A percentile compares a stretch with the other conserved stretches of the same genome.
Evolutionary conservation across 1,140 invertebrate genomes (phyloP).

Genomic region (Drosophila insularis): DNA sequence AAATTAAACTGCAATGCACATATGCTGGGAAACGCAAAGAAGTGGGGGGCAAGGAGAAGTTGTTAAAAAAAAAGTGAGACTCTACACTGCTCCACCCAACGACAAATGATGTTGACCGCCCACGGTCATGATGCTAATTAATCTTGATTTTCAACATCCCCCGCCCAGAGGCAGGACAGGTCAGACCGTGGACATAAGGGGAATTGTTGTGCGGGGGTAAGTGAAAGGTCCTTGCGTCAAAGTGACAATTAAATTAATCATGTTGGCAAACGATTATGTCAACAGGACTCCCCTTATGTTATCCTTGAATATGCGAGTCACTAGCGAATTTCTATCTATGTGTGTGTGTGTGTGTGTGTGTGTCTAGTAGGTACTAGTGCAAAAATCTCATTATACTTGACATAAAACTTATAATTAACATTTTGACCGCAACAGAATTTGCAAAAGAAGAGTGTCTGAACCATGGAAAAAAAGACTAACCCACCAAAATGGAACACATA

Average conservation of each 20-base stretch:
- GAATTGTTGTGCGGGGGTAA: neutral
- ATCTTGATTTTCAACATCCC: conserved; percentile 69
- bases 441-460: conserved; percentile 21
- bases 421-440: conserved; percentile 68
- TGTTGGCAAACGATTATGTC: conserved; percentile 77
- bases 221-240: conserved; percentile 58
- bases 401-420: conserved; percentile 77
- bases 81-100: conserved; percentile 16
- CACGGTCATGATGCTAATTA: conserved; percentile 74
- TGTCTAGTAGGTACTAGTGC: conserved; percentile 5
- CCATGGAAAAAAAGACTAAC: conserved; percentile 9
- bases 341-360: neutral
- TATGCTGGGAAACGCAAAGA: conserved; percentile 19
- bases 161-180: neutral
- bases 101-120: conserved; percentile 76
- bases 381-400: conserved; percentile 69
- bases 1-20: conserved; percentile 59
- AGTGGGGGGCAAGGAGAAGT: too few species aligned
- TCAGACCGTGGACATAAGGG: neutral
- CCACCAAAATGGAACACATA: neutral
- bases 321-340: conserved; percentile 3
- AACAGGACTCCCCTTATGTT: conserved; percentile 51
- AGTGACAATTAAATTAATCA: conserved; percentile 81
- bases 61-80: neutral
- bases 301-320: conserved; percentile 10